Base-by-base conservation (phyloP, 2,888 invertebrate species). In the Ichneumoninae sp. region DNA sequence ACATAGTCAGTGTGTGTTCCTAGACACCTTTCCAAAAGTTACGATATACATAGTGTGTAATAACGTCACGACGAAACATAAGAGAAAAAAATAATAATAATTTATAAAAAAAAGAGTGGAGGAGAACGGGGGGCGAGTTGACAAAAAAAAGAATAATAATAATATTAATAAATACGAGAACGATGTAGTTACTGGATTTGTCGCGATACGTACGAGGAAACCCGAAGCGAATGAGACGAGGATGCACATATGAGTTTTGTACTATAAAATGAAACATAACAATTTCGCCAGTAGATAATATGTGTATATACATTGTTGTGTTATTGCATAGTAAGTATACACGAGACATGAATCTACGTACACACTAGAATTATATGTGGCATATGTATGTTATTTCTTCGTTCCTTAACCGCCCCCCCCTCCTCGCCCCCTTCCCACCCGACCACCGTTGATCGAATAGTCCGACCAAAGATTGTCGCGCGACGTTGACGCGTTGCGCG, bases 231-330 rank as follows among this genome's bases (percentile, higher is more conserved):
- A 70, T 70, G 84, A 81, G 74, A 81, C 78, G 78, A 71, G 76
- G 80, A 84, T 81, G 87, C 89, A 89, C 88, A 88, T 86, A 86
- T 83, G 90, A 87, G 88, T 90, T 90, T 89, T 90, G 83, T 90
- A 89, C 87, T 83, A 88, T 88, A 83, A 86, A 80, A 63, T 75
- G 87, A 87, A 85, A 86, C 85, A 85, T 40, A 70, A 66, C 40
- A 65, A 47, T 81, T 85, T 88, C 84, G 89, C 86, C 88, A 83
- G 85, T 89, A 89, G 88, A 87, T 74, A 70, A 75, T 81, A 85
- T 83, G 60, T 71, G 52, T 78, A 66, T 74, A 66, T 88, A 86
- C 84, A 89, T 91, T 88, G 91, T 91, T 89, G 88, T 89, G 87
- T 90, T 90, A 88, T 89, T 90, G 91, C 89, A 89, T 90, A 91